Conservation (phyloP, 1,140 invertebrate genomes). For the Geopemphigus sp. region DNA sequence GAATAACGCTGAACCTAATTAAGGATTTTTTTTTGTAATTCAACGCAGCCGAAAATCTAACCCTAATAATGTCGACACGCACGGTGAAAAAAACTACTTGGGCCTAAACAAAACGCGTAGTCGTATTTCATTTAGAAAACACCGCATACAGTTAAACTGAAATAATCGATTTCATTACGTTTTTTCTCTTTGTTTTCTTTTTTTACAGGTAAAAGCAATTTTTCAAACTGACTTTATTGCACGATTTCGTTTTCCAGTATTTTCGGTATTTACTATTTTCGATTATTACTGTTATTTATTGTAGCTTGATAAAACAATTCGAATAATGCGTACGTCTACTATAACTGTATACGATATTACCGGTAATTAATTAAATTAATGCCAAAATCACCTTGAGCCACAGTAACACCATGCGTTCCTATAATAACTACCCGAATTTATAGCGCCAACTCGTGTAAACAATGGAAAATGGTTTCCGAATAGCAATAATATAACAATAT, state of each 20-base stretch:
- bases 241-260: background rate
- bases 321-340: background rate
- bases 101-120: no score
- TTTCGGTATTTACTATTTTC: background rate
- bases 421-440: slow-evolving; percentile 29
- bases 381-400: slow-evolving; percentile 29
- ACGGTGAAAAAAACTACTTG: no score
- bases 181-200: no score
- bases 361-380: slow-evolving; percentile 35
- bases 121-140: no score
- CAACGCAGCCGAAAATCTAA: no score
- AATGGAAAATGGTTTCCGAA: slow-evolving; percentile 3
- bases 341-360: background rate
- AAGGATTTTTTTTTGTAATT: no score
- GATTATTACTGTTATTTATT: slow-evolving; percentile 13
- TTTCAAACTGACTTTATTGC: background rate
- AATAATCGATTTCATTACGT: no score
- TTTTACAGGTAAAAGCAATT: no score
- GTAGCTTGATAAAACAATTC: slow-evolving; percentile 19
- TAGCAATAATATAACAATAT: slow-evolving; percentile 7
- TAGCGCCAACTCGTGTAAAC: slow-evolving; percentile 30
- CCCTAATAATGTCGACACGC: no score
- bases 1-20: no score
- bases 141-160: no score
- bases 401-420: slow-evolving; percentile 22